Base-by-base conservation (phyloP, 2,113 vertebrate species). In the Dermatemys mawii region DNA sequence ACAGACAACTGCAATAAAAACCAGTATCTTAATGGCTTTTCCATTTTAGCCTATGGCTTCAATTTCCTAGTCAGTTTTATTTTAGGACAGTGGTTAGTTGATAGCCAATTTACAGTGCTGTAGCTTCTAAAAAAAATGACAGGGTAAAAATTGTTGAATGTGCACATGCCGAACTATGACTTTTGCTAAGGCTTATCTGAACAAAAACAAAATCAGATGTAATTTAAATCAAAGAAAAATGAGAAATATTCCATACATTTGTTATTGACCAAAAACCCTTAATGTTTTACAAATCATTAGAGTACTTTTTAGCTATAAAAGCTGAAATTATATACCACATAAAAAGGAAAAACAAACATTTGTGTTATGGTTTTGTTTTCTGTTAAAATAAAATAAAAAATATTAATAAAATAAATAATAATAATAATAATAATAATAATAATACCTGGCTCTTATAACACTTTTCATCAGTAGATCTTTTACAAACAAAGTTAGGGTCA, bases 161-260 rank as follows among this genome's bases (percentile, higher is more conserved):
- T 44, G 48, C 85, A 76, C 21, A 29, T 87, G 95, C 90, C 9
- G 90, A 93, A 13, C 51, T 57, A 50, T 16, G 63, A 86, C 55
- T 94, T 93, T 81, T 70, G 91, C 53, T 63, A 57, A 11, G 78
- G 87, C 86, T 94, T 97, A 96, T 97, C 93, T 67, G 83, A 93
- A 93, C 17, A 44, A 92, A 94, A 97, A 92, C 81, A 97, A 86
- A 93, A 2, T 4, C 32, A 92, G 48, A 94, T 29, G 51, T 46
- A 90, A 97, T 93, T 89, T 87, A 96, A 95, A 91, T 76, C 21
- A 85, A 24, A 63, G n/a, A 76, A 90, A 90, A 91, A 88, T 44
- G 21, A 67, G 16, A 57, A 26, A 7, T 89, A 91, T 48, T 75
- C 70, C 48, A 94, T 92, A 90, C 60, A 49, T 5, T 81, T 89